A percentile compares a stretch with the other conserved stretches of the same genome.
phyloP scores from a whole-genome alignment of 2,797 vertebrate species.

The Strix occidentalis region DNA sequence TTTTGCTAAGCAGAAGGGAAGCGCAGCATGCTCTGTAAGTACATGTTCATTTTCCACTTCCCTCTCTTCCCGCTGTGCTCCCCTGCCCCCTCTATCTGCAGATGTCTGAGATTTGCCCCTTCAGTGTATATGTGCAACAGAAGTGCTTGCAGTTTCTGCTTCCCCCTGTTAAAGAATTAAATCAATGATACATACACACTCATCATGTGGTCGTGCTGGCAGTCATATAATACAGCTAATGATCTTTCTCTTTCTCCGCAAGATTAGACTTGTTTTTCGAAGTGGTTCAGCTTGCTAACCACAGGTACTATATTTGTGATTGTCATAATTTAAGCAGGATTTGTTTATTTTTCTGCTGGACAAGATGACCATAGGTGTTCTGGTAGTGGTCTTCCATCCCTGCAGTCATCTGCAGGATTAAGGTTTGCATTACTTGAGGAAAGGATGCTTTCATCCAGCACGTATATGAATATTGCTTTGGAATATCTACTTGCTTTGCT shows the following conservation, averaged over 20 bases:
- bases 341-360: background rate
- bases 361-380: background rate
- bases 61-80: background rate
- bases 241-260: background rate
- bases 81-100: background rate
- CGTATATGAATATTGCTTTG: background rate
- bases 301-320: fast-evolving
- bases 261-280: background rate
- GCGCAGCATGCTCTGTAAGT: background rate
- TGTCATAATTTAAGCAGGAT: background rate
- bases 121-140: background rate
- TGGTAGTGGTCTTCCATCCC: background rate
- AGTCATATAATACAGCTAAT: background rate
- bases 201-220: background rate
- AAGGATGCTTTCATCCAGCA: background rate
- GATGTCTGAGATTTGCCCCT: background rate
- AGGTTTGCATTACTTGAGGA: background rate
- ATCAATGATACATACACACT: background rate
- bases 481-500: background rate
- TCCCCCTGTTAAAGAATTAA: background rate
- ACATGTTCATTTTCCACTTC: background rate
- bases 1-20: background rate
- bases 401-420: background rate
- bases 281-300: background rate
- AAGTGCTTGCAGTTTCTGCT: background rate